These are phyloP conservation scores for Contarinia nasturtii DNA, from an alignment of 1,140 invertebrate species.

Conservation along the genomic window DNA sequence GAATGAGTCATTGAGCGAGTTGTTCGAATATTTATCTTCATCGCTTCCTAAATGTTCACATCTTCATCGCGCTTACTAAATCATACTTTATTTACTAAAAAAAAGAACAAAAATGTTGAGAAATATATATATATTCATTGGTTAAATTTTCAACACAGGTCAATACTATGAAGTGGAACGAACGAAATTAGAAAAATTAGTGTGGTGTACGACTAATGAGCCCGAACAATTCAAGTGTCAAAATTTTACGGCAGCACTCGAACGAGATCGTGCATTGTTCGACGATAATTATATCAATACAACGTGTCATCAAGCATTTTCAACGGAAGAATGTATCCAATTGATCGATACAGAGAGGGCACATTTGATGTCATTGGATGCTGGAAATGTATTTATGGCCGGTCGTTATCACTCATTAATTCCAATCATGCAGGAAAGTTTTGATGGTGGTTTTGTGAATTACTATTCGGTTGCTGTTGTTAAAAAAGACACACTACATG, in stretches of 20 bases:
- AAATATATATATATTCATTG: too few species aligned
- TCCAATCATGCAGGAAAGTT: slow-evolving; percentile 63
- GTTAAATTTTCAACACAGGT: background rate
- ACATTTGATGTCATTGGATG: slow-evolving; percentile 72
- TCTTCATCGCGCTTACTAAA: too few species aligned
- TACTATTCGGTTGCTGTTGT: slow-evolving; percentile 76
- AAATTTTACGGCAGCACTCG: slow-evolving; percentile 42
- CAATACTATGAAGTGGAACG: slow-evolving; percentile 1
- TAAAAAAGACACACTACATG: slow-evolving; percentile 39
- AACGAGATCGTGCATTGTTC: slow-evolving; percentile 40
- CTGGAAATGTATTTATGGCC: slow-evolving; percentile 82
- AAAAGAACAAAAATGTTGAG: too few species aligned
- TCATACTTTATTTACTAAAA: too few species aligned
- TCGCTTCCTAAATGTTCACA: too few species aligned
- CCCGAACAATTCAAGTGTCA: slow-evolving; percentile 59
- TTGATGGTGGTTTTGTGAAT: slow-evolving; percentile 33
- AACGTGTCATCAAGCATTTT: slow-evolving; percentile 43
- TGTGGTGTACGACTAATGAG: slow-evolving; percentile 59
- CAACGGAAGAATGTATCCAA: slow-evolving; percentile 66
- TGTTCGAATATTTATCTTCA: too few species aligned
- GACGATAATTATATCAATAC: slow-evolving; percentile 38
- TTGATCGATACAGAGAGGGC: slow-evolving; percentile 55
- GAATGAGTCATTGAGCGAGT: too few species aligned
- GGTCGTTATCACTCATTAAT: slow-evolving; percentile 83
- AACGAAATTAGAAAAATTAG: slow-evolving; percentile 6